phyloP scores from a whole-genome alignment of 1,140 invertebrate genomes.

The Portunus trituberculatus region DNA sequence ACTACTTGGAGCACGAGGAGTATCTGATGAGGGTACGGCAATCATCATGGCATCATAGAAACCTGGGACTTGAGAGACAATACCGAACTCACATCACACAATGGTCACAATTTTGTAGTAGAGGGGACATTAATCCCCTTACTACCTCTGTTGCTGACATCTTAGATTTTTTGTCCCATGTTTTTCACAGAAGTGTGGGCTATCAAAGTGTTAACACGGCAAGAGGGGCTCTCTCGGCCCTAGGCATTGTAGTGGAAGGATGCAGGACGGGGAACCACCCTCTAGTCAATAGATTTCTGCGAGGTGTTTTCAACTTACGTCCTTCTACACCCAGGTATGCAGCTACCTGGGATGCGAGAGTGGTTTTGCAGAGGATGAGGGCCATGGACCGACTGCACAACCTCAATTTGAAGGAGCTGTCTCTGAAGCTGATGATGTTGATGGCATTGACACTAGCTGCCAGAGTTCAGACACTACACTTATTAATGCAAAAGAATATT shows the following conservation, averaged over 20 bases:
- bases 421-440: slow-evolving; percentile 5
- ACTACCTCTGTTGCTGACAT: too few species aligned
- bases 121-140: too few species aligned
- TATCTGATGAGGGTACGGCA: too few species aligned
- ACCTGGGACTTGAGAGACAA: too few species aligned
- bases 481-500: slow-evolving; percentile 4
- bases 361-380: not conserved
- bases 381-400: not conserved
- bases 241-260: slow-evolving; percentile 35
- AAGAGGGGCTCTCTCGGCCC: not conserved
- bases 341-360: not conserved
- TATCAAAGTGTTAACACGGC: slow-evolving; percentile 31
- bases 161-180: too few species aligned
- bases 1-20: too few species aligned
- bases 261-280: slow-evolving; percentile 3
- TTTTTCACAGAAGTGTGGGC: slow-evolving; percentile 30
- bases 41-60: too few species aligned
- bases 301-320: not conserved
- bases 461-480: slow-evolving; percentile 25
- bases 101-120: too few species aligned
- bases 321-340: slow-evolving; percentile 32
- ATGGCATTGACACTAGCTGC: slow-evolving; percentile 17
- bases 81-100: too few species aligned
- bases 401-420: not conserved
- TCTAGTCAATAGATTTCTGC: slow-evolving; percentile 3